Evolutionary conservation across 2,797 vertebrate genomes (phyloP), one percentile per base, ranked within the genome.

Genomic region (Brachyalestes nurse): DNA sequence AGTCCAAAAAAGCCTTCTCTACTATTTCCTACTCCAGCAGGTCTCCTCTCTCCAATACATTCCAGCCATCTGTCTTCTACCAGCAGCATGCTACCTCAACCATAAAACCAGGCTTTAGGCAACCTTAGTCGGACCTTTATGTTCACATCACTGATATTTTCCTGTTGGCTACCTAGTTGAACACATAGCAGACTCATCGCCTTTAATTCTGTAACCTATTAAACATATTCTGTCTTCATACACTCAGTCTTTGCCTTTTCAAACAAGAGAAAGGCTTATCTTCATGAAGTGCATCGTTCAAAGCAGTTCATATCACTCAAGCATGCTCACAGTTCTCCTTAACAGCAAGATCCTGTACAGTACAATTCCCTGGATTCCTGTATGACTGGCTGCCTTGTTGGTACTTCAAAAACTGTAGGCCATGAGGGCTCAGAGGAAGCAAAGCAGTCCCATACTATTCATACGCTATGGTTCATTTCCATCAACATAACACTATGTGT

Each of bases 61-160:
- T 45, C 74, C 17, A 67, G 70, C 87, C 87, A 88, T 88, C 87
- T 88, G 87, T 85, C 81, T 74, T 71, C 64, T 70, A 72, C 62
- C 57, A 82, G 55, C 55, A 84, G 79, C 58, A 76, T 51, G 72
- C 51, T 65, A 76, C 45, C 61, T 78, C 82, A 80, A 69, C 72
- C 72, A 51, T 60, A 38, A 70, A 79, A 38, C 65, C 60, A 28
- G 19, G 60, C 58, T 8, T 47, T 71, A 16, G 38, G 51, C 55
- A 13, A 65, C 53, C 74, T 66, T 65, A 49, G n/a, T 69, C 61
- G 47, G 38, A 81, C 61, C 12, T 55, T 65, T 72, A 51, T 28
- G 10, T 25, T 38, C 13, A 9, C 49, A 23, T n/a, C 34, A 23
- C 0, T 55, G 34, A 69, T 21, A 21, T n/a, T 34, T 34, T 34